A percentile compares a stretch with the other conserved stretches of the same genome.
phyloP scores from a whole-genome alignment of 53 echinoderm and acorn worm species.

The Patiria pectinifera region DNA sequence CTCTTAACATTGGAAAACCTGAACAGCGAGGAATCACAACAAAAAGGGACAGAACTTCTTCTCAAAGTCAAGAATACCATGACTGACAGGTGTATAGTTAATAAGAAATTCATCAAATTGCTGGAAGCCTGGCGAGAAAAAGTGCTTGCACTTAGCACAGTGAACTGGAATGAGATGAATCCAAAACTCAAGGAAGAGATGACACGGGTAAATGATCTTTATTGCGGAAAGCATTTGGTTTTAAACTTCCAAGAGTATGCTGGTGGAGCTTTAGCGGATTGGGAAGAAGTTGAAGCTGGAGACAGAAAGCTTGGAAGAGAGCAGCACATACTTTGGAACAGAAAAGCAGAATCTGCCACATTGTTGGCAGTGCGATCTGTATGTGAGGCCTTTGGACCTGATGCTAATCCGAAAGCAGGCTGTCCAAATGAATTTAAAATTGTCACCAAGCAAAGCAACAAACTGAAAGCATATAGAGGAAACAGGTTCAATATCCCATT shows the following conservation, averaged over 20 bases:
- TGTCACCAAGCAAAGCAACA: conserved; percentile 28
- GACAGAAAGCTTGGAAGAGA: conserved; percentile 49
- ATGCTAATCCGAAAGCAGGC: conserved; percentile 66
- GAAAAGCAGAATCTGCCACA: conserved; percentile 53
- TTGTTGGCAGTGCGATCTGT: conserved; percentile 57
- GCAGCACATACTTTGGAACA: conserved; percentile 27
- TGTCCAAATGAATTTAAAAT: conserved; percentile 65
- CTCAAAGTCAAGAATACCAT: conserved; percentile 53
- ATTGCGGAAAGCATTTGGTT: conserved; percentile 58
- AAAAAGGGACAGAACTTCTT: conserved; percentile 19
- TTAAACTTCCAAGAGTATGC: conserved; percentile 58
- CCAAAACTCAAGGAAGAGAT: conserved; percentile 14
- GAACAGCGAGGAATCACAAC: conserved; percentile 1
- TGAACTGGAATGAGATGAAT: conserved; percentile 22
- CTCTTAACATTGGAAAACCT: background rate
- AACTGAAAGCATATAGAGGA: conserved; percentile 63
- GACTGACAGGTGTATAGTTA: conserved; percentile 51
- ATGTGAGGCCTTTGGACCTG: conserved; percentile 65
- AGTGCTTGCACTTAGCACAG: background rate
- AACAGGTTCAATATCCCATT: conserved; percentile 73
- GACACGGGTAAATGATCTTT: conserved; percentile 25
- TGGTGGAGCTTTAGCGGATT: conserved; percentile 2
- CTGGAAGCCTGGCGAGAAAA: conserved; percentile 29
- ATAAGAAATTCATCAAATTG: conserved; percentile 20
- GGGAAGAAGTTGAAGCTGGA: conserved; percentile 37